phyloP scores from a whole-genome alignment of 1,140 invertebrate genomes.

The Sipha flava region DNA sequence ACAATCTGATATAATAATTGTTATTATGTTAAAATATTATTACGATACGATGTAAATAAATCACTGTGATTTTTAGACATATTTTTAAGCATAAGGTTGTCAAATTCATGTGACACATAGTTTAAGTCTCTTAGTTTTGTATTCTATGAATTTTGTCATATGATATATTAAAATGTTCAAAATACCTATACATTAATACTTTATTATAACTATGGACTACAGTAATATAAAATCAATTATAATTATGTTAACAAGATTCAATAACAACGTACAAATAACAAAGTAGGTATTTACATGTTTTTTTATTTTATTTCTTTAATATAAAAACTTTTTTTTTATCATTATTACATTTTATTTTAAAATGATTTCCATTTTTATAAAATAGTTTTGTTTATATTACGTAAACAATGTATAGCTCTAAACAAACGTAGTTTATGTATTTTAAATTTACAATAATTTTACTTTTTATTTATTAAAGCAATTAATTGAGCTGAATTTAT shows the following conservation, averaged over 20 bases:
- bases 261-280: slow-evolving; percentile 33
- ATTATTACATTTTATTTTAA: background rate
- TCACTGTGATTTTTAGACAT: background rate
- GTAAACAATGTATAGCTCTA: slow-evolving; percentile 9
- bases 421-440: slow-evolving; percentile 15
- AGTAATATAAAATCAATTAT: slow-evolving; percentile 30
- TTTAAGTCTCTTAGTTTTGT: background rate
- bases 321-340: slow-evolving; percentile 16
- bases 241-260: slow-evolving; percentile 33
- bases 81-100: background rate
- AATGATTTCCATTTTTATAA: slow-evolving; percentile 19
- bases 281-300: slow-evolving; percentile 29
- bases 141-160: background rate
- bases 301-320: slow-evolving; percentile 13
- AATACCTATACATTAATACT: slow-evolving; percentile 18
- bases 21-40: background rate
- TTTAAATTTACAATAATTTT: slow-evolving; percentile 16
- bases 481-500: slow-evolving; percentile 31
- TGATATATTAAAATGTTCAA: background rate
- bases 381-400: slow-evolving; percentile 13
- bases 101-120: background rate
- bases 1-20: background rate
- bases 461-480: slow-evolving; percentile 18
- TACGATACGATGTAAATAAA: background rate
- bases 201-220: background rate